Base-by-base conservation (phyloP, 2,113 vertebrate genomes). In the Calypte anna region DNA sequence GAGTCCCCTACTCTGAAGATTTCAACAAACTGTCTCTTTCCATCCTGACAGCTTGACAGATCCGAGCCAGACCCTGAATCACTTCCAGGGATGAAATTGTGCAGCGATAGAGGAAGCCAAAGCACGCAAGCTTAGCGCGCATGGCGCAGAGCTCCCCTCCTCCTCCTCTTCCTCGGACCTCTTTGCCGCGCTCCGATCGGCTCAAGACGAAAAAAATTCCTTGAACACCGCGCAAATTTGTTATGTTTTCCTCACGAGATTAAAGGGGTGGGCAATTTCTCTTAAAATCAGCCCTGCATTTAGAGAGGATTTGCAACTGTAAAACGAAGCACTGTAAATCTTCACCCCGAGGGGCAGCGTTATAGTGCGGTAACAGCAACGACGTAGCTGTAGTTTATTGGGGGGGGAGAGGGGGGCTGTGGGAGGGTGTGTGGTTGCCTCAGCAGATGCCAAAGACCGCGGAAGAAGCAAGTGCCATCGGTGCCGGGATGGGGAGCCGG, bases 181-280 rank as follows among this genome's bases (percentile, higher is more conserved):
- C 66, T 85, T 70, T 20, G 54, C 53, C 23, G 9, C 27, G 13
- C 53, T 81, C 38, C 55, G 68, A 36, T 55, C 20, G 48, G 73
- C 73, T 84, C 43, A 63, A 72, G 83, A 51, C 7, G 7, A 69
- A 80, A 80, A 78, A 46, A 6, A 18, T 24, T 33, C 28, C 62
- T 66, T 74, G 38, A 4, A 36, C 57, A 17, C 28, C 6, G 40
- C 4, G 31, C 25, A 75, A 79, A 67, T 88, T 58, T 72, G 14
- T 30, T 48, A 28, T 8, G 3, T 63, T 77, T 80, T 83, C 9
- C 79, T 43, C 14, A 66, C 31, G 72, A 55, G 15, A 5, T 86
- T 31, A 15, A 1, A 1, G 3, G 3, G 36, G 4, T 40, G 2
- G 3, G 2, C 48, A 1, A 9, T 43, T 4, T 38, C 7, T 70